A percentile compares a stretch with the other conserved stretches of the same genome.
phyloP scores from a whole-genome alignment of 1,140 invertebrate genomes.

The Mamestra configurata region DNA sequence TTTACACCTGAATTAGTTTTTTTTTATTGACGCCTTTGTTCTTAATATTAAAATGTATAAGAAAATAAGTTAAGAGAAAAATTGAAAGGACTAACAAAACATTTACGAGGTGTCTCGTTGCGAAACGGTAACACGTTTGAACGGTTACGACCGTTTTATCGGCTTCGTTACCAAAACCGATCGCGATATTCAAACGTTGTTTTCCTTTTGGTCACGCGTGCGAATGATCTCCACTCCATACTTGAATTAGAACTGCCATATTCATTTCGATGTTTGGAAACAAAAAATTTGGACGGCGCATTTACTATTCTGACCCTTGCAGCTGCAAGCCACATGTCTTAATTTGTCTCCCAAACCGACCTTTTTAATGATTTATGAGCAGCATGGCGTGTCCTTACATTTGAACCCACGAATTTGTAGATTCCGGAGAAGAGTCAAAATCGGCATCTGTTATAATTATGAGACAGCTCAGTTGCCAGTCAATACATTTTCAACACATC shows the following conservation, averaged over 20 bases:
- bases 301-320: conserved; percentile 59
- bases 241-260: conserved; percentile 34
- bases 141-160: conserved; percentile 66
- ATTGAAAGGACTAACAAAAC: conserved; percentile 36
- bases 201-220: conserved; percentile 79
- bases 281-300: conserved; percentile 44
- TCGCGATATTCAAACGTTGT: conserved; percentile 71
- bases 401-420: conserved; percentile 19
- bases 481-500: background rate
- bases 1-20: conserved; percentile 6
- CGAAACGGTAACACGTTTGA: conserved; percentile 58
- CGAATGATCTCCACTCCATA: conserved; percentile 44
- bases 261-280: conserved; percentile 35
- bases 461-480: background rate
- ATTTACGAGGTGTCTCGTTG: conserved; percentile 68
- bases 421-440: background rate
- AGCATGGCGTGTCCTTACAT: conserved; percentile 28
- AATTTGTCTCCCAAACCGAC: conserved; percentile 69
- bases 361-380: conserved; percentile 75
- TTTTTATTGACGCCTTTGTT: conserved; percentile 19
- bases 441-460: background rate
- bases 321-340: conserved; percentile 78
- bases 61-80: conserved; percentile 18
- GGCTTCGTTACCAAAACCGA: conserved; percentile 70
- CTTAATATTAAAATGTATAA: conserved; percentile 26